A percentile compares a stretch with the other conserved stretches of the same genome.
phyloP scores from a whole-genome alignment of 1,140 invertebrate species.

The Trinorchestia longiramus region DNA sequence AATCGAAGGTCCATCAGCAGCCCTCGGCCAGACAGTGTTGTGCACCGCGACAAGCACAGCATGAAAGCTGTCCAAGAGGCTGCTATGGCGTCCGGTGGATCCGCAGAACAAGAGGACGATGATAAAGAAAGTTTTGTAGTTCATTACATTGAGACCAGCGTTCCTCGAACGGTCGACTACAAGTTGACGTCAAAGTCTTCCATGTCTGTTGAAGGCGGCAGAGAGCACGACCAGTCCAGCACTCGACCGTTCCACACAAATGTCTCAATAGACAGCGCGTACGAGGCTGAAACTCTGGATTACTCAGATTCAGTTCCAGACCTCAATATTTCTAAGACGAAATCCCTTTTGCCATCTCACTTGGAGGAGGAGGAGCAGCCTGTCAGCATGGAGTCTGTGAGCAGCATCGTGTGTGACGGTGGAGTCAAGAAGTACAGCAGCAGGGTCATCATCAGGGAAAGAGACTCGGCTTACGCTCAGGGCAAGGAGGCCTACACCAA shows the following conservation, averaged over 20 bases:
- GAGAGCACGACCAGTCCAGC: background rate
- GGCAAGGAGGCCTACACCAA: constrained; percentile 45
- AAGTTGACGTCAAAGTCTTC: background rate
- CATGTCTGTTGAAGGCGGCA: background rate
- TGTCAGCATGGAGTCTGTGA: constrained; percentile 34
- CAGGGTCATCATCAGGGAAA: background rate
- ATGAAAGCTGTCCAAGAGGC: background rate
- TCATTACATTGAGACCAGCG: background rate
- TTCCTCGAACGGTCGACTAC: constrained; percentile 20
- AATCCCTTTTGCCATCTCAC: background rate
- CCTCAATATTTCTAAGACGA: constrained; percentile 5
- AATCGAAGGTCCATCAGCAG: background rate
- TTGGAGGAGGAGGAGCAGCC: background rate
- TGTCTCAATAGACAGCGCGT: constrained; percentile 18
- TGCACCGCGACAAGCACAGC: constrained; percentile 7
- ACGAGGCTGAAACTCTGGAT: constrained; percentile 39
- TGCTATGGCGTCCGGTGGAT: background rate
- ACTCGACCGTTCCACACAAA: background rate
- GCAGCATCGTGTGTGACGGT: constrained; percentile 31
- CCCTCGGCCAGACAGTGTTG: background rate
- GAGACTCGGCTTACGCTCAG: background rate
- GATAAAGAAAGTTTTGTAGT: background rate
- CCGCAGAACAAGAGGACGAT: background rate
- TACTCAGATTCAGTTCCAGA: background rate
- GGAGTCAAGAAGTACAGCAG: constrained; percentile 35